Conservation (phyloP, 2,797 vertebrate species). For the Notolabrus celidotus region DNA sequence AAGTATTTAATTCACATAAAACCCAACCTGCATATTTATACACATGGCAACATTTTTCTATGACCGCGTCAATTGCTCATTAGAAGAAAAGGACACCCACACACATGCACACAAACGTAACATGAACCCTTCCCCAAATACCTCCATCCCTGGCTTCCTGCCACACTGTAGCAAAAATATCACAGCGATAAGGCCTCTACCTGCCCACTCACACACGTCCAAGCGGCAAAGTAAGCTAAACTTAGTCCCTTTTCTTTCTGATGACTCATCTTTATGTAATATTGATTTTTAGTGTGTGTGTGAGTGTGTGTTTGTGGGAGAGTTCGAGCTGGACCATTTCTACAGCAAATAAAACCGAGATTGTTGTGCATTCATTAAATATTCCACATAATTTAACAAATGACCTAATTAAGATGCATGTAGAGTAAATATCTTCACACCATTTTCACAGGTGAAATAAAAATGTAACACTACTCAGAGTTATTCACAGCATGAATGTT, state of each 20-base stretch:
- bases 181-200: conserved; percentile 42
- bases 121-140: conserved; percentile 59
- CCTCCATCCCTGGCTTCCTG: conserved; percentile 38
- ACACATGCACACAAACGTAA: conserved; percentile 32
- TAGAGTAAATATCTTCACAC: too few relatives aligned
- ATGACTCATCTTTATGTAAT: conserved; percentile 81
- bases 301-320: conserved; percentile 39
- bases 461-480: too few relatives aligned
- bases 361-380: neutral
- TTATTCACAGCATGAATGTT: too few relatives aligned
- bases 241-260: conserved; percentile 51
- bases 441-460: too few relatives aligned
- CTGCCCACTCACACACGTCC: conserved; percentile 67
- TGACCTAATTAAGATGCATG: neutral
- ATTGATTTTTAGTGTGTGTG: conserved; percentile 42
- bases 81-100: conserved; percentile 19
- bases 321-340: conserved; percentile 6
- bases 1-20: conserved; percentile 11
- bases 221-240: conserved; percentile 64
- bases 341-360: neutral
- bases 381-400: neutral
- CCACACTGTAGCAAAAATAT: conserved; percentile 57
- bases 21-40: neutral
- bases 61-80: conserved; percentile 32
- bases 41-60: conserved; percentile 13